These are phyloP conservation scores for Magallana angulata DNA, from an alignment of 1,140 invertebrate species.

Conservation along the genomic window DNA sequence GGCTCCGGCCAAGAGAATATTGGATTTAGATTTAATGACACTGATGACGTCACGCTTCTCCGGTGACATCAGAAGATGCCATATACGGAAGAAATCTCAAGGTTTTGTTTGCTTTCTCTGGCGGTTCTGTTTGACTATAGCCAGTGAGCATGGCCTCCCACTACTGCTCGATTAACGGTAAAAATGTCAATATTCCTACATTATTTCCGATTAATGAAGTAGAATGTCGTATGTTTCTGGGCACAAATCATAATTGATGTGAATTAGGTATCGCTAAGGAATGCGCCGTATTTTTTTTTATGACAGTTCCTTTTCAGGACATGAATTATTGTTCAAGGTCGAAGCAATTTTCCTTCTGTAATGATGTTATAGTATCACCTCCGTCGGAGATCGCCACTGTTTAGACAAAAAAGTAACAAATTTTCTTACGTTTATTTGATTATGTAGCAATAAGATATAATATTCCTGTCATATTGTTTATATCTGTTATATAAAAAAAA, in stretches of 20 bases:
- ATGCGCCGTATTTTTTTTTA: background rate
- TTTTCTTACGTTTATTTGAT: too few species aligned
- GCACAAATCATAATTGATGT: constrained; percentile 13
- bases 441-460: too few species aligned
- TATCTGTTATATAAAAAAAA: too few species aligned
- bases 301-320: background rate
- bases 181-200: constrained; percentile 25
- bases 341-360: background rate
- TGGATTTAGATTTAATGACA: constrained; percentile 28
- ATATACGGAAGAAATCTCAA: constrained; percentile 31
- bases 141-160: constrained; percentile 20
- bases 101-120: constrained; percentile 10
- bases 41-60: constrained; percentile 4
- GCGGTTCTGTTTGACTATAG: background rate
- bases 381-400: background rate
- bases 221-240: constrained; percentile 30
- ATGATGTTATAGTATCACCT: background rate
- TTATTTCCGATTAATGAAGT: constrained; percentile 36
- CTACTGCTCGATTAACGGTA: constrained; percentile 24
- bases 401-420: background rate
- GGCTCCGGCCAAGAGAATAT: background rate
- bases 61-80: constrained; percentile 23
- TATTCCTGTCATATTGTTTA: too few species aligned
- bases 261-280: background rate
- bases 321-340: background rate